Evolutionary conservation across 1,140 invertebrate genomes (phyloP), one percentile per base, ranked within the genome.

Genomic region (Druon quercuslanigerum): DNA sequence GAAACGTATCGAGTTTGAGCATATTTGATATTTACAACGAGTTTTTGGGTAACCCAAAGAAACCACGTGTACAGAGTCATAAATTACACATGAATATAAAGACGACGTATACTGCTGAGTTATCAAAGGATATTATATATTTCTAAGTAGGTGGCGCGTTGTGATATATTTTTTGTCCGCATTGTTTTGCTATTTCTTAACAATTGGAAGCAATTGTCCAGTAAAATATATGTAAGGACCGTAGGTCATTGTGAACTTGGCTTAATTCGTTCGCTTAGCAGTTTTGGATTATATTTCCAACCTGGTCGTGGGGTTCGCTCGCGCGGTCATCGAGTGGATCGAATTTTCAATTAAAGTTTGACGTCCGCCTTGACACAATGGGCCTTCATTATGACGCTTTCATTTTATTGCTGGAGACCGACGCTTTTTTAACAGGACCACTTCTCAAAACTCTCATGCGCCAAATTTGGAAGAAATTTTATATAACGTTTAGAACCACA

Each of bases 291-390:
- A 66, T 33, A 8, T 33, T 54, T 54, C 52, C 40, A 46, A 46
- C 40, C 40, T 46, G 52, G 12, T 13, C 12, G 13, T 33, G 56
- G 56, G 56, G 57, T 66, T 66, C 25, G 20, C 57, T n/a, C 16
- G 25, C 33, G 76, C 56, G 79, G 54, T 66, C 77, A 77, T 71
- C 73, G 78, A 76, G 79, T 82, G 80, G 81, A 82, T 85, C 84
- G 80, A 85, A 85, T 85, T 85, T 85, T 83, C 82, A 85, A 85
- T 85, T 85, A 83, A 83, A 83, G 72, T 79, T 81, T 80, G 78
- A 82, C 78, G 83, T 77, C 33, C 75, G 75, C 77, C 82, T 80
- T 82, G 82, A 83, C 84, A 85, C 80, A 85, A 83, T 82, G 79
- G 79, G 72, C 84, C 84, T 79, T 85, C 80, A 85, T 85, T 85